These are phyloP conservation scores for Oncopeltus fasciatus DNA, from an alignment of 1,140 invertebrate genomes.

Conservation along the genomic window DNA sequence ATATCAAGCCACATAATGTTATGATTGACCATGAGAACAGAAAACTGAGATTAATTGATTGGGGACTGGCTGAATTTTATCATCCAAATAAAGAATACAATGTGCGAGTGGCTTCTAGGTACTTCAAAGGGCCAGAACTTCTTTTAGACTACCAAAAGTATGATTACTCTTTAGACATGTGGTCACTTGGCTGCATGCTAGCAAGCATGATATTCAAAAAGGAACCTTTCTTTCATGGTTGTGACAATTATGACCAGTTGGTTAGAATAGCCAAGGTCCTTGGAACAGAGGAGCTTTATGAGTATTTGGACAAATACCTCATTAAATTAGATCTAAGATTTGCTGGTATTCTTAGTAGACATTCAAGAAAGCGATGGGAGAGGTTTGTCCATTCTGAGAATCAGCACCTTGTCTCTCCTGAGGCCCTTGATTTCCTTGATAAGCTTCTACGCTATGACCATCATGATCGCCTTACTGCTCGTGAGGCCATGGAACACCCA, in stretches of 20 bases:
- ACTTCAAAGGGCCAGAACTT: constrained; percentile 96
- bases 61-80: constrained; percentile 99
- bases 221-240: constrained; percentile 99
- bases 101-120: constrained; percentile 93
- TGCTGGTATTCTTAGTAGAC: constrained; percentile 33
- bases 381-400: constrained; percentile 98
- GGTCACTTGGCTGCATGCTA: constrained; percentile 98
- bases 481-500: constrained; percentile 98
- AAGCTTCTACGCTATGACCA: constrained; percentile 98
- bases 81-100: constrained; percentile 99
- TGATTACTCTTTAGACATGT: constrained; percentile 98
- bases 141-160: constrained; percentile 98
- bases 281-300: constrained; percentile 96
- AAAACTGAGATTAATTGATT: constrained; percentile 95
- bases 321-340: constrained; percentile 81
- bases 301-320: constrained; percentile 99
- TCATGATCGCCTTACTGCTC: constrained; percentile 91
- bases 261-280: constrained; percentile 98
- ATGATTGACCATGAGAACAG: constrained; percentile 99
- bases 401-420: constrained; percentile 93
- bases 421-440: constrained; percentile 97
- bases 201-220: constrained; percentile 99
- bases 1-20: constrained; percentile 98
- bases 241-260: constrained; percentile 99
- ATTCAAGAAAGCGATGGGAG: constrained; percentile 98